A percentile compares a stretch with the other conserved stretches of the same genome.
Conservation (phyloP, 2,797 vertebrate species). For the Sternotherus odoratus region DNA sequence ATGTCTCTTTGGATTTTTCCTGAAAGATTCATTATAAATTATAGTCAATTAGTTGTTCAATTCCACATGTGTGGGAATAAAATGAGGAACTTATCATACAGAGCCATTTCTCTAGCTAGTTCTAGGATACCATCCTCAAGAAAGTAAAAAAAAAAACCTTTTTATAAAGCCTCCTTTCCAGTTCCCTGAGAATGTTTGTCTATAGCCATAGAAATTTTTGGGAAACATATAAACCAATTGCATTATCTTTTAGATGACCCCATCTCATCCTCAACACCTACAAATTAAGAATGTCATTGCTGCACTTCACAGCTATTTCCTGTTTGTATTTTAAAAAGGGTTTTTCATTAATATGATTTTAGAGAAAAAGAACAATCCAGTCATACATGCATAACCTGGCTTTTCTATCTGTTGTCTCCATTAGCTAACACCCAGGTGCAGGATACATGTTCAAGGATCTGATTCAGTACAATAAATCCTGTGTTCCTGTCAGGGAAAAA, state of each 20-base stretch:
- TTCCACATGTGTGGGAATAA: slow-evolving; percentile 35
- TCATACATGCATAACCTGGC: background rate
- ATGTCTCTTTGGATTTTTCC: background rate
- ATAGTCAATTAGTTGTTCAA: slow-evolving; percentile 18
- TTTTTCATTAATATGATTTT: background rate
- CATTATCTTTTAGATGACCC: background rate
- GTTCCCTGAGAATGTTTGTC: background rate
- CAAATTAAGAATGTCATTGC: background rate
- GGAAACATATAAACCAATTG: background rate
- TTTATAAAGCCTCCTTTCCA: background rate
- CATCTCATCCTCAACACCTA: background rate
- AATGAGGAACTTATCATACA: slow-evolving; percentile 13
- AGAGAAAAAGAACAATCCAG: background rate
- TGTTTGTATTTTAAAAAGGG: slow-evolving; percentile 16
- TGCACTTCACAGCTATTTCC: background rate
- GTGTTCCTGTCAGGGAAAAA: background rate
- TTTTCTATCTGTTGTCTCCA: background rate
- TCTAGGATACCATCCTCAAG: slow-evolving; percentile 19
- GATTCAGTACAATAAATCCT: background rate
- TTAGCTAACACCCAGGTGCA: background rate
- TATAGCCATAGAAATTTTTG: slow-evolving; percentile 12
- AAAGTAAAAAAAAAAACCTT: slow-evolving; percentile 23
- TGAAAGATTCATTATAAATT: slow-evolving; percentile 6
- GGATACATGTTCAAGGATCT: background rate
- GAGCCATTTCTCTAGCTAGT: slow-evolving; percentile 30